Conservation (phyloP, 1,140 invertebrate genomes). For the Papilio machaon region DNA sequence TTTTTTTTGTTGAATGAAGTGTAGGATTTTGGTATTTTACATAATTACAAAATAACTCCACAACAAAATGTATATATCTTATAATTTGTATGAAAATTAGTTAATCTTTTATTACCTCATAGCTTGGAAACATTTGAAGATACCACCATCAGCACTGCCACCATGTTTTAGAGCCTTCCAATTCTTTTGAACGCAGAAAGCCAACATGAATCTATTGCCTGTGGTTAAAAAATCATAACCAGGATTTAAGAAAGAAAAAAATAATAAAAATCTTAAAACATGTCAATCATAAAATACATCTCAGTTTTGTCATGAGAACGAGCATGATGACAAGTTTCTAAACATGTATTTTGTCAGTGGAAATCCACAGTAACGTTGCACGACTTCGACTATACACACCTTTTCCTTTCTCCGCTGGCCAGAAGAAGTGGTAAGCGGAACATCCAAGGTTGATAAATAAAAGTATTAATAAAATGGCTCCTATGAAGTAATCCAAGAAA, state of each 20-base stretch:
- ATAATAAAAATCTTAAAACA: too few species aligned
- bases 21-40: too few species aligned
- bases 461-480: slow-evolving; percentile 55
- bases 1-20: too few species aligned
- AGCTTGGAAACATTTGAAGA: slow-evolving; percentile 77
- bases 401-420: slow-evolving; percentile 59
- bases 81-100: not conserved
- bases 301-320: too few species aligned
- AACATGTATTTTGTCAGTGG: too few species aligned
- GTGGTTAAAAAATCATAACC: too few species aligned
- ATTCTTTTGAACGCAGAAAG: slow-evolving; percentile 74
- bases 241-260: too few species aligned
- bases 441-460: slow-evolving; percentile 67
- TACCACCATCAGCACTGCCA: slow-evolving; percentile 71
- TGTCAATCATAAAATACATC: too few species aligned
- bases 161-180: slow-evolving; percentile 75
- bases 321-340: not conserved
- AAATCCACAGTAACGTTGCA: not conserved
- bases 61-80: too few species aligned
- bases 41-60: not conserved
- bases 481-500: slow-evolving; percentile 63
- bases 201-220: slow-evolving; percentile 69
- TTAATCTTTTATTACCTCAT: slow-evolving; percentile 56
- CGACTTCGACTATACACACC: slow-evolving; percentile 48
- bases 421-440: slow-evolving; percentile 69